Conservation (phyloP, 1,140 invertebrate species). For the Bactericera cockerelli region DNA sequence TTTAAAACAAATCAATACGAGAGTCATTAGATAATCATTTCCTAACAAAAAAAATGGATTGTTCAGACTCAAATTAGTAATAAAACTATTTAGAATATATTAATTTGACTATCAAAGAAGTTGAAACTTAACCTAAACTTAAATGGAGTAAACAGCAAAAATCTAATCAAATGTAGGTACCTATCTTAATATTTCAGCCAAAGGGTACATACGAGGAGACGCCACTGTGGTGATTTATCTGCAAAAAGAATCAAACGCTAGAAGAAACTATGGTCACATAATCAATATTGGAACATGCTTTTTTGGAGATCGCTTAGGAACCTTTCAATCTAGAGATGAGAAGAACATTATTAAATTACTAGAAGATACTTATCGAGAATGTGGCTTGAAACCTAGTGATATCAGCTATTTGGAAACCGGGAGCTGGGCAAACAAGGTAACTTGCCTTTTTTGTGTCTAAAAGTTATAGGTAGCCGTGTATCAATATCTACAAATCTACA, state of each 20-base stretch:
- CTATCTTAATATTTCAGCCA: background rate
- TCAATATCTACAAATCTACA: too few species aligned
- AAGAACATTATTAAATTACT: background rate
- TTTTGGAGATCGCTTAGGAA: background rate
- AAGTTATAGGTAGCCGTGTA: too few species aligned
- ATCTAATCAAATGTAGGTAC: too few species aligned
- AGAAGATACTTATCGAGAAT: background rate
- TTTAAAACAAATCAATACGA: too few species aligned
- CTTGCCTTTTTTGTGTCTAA: too few species aligned
- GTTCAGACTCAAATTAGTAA: too few species aligned
- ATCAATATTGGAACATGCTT: background rate
- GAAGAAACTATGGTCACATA: background rate
- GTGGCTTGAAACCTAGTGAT: background rate
- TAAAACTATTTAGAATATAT: too few species aligned
- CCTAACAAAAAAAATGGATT: too few species aligned
- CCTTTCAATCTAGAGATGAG: background rate
- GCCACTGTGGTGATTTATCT: background rate
- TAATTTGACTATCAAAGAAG: too few species aligned
- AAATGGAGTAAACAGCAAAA: too few species aligned
- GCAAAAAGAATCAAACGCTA: background rate
- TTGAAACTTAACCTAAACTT: too few species aligned
- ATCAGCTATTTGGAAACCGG: slow-evolving; percentile 3
- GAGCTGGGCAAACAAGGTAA: slow-evolving; percentile 3
- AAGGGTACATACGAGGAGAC: background rate
- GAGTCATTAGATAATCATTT: too few species aligned